Evolutionary conservation across 2,113 vertebrate species (phyloP), one percentile per base, ranked within the genome.

Genomic region (Semicossyphus pulcher): DNA sequence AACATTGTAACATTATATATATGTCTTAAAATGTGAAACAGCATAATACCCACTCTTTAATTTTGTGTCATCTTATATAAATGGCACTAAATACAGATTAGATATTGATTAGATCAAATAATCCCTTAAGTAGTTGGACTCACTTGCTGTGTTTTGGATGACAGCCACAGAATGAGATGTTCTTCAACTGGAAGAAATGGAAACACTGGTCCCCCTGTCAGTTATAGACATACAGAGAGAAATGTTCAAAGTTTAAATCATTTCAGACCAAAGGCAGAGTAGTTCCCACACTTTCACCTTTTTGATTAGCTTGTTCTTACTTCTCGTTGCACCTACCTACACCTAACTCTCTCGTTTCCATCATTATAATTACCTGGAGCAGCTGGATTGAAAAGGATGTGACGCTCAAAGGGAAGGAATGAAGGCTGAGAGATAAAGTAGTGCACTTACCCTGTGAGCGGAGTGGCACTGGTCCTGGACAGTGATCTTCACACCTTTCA

Each of bases 141-240:
- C 76, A 97, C 97, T 95, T 97, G 92, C 93, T 97, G 91, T 97
- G 96, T 78, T 95, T 95, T 49, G 97, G 97, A 82, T 98, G 97
- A 83, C 96, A 97, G 73, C 97, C 96, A 0, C 97, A 98, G 92
- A 97, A 98, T 0, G 97, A 98, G 83, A 98, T 97, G 89, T 98
- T 98, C 91, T 98, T 98, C 94, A 98, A 86, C 93, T 98, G 97
- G 91, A 98, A 98, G 90, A 97, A 98, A 86, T 98, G 95, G 86
- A 94, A 97, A 91, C 96, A 98, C 67, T 94, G 95, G 60, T 97
- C 95, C 26, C 95, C 94, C 97, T 97, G 79, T 60, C 1, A n/a
- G 20, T 72, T 29, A 68, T 9, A 23, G 12, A 61, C 20, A 75
- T 1, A 71, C 44, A 49, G 12, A 62, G 3, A 47, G 21, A 75